Evolutionary conservation across 2,888 invertebrate species (phyloP), one percentile per base, ranked within the genome.

Genomic region (Sclerodermus sp.): DNA sequence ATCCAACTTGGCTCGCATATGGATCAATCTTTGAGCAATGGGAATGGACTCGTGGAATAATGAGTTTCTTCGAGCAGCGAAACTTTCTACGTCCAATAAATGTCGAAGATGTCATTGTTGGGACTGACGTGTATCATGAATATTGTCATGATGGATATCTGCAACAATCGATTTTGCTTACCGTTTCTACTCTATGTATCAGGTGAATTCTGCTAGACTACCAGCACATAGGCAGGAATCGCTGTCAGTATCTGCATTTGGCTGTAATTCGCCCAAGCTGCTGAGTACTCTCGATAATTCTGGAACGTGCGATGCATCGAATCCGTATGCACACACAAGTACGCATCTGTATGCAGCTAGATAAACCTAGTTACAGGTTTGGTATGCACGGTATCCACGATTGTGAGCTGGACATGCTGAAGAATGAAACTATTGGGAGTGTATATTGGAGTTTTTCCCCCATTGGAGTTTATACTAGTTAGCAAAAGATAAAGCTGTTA

Each of bases 201-300:
- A 17, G 52, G 45, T 53, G 42, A 53, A 52, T 52, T 50, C 50
- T 36, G 49, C 34, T 38, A 42, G 29, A 41, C 53, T 45, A 51
- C 47, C 38, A 37, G 45, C 52, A 50, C 41, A 34, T 15, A 36
- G 45, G 45, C 39, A 51, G 58, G 53, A 64, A 64, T 64, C 64
- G 50, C 49, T 51, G 56, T 55, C 47, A 61, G 54, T 59, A 59
- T 57, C 64, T 51, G 56, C 57, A 53, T 52, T 55, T 57, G 60
- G 60, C 59, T 65, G 70, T 68, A 70, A 68, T 70, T 70, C 65
- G 65, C 62, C 65, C 61, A 62, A 71, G 69, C 67, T 67, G 64
- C 63, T 63, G 71, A 71, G 68, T 68, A 69, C 69, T 67, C 68
- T 70, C 70, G 69, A 71, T 69, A 71, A 68, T 70, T 71, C 64